Evolutionary conservation across 1,140 invertebrate genomes (phyloP).

Genomic region (Scaptomyza pallida): DNA sequence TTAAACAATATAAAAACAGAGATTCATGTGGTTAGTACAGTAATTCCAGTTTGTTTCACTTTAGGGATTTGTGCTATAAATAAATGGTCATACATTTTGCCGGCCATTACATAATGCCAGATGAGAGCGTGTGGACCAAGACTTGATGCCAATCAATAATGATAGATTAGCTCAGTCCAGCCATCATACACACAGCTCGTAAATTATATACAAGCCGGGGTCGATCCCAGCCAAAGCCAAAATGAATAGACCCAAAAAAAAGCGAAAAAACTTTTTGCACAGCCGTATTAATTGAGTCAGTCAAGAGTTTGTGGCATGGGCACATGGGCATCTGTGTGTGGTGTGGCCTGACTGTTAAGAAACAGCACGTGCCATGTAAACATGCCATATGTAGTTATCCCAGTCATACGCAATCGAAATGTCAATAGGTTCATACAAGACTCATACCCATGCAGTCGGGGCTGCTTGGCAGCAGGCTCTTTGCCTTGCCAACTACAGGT

Average conservation of each 20-base stretch:
- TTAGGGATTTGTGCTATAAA: slow-evolving; percentile 58
- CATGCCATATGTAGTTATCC: slow-evolving; percentile 40
- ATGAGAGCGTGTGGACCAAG: too few species aligned
- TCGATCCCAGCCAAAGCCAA: slow-evolving; percentile 36
- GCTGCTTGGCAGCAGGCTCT: not conserved
- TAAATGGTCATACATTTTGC: slow-evolving; percentile 65
- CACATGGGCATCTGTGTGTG: too few species aligned
- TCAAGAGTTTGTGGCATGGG: not conserved
- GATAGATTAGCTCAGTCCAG: slow-evolving; percentile 67
- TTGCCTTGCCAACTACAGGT: slow-evolving; percentile 62
- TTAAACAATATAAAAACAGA: slow-evolving; percentile 41
- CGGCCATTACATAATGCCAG: slow-evolving; percentile 59
- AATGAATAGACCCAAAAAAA: slow-evolving; percentile 70
- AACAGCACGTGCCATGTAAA: slow-evolving; percentile 35
- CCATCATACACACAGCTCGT: slow-evolving; percentile 42
- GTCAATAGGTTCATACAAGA: slow-evolving; percentile 68
- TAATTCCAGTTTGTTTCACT: slow-evolving; percentile 34
- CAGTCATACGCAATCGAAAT: slow-evolving; percentile 65
- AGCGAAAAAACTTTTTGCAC: slow-evolving; percentile 59
- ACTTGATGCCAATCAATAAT: slow-evolving; percentile 79
- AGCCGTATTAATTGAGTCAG: slow-evolving; percentile 63
- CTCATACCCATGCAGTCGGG: slow-evolving; percentile 6
- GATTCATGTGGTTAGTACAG: slow-evolving; percentile 47
- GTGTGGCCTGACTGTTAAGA: not conserved
- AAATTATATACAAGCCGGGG: slow-evolving; percentile 44